Percentiles rank a stretch among this genome's conserved stretches.
Conservation (phyloP, 2,888 invertebrate species). For the Cephus nigrinus region DNA sequence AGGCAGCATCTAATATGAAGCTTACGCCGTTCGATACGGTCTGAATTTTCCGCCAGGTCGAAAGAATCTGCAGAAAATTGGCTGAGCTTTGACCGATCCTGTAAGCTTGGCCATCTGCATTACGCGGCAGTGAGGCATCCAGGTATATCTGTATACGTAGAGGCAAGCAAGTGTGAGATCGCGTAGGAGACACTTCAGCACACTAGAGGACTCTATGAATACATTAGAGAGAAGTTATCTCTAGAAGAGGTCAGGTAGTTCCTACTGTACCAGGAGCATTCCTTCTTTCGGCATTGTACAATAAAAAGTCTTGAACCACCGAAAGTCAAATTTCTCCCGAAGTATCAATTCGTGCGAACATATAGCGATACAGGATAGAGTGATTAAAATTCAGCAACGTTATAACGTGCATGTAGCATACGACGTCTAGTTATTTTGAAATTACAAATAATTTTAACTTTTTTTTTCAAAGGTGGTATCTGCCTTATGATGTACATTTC, state of each 20-base stretch:
- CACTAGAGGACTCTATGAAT: slow-evolving; percentile 23
- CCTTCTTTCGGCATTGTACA: neutral
- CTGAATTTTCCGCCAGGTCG: neutral
- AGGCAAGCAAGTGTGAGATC: neutral
- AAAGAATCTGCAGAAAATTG: slow-evolving; percentile 3
- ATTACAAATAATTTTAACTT: neutral
- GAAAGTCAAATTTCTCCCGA: neutral
- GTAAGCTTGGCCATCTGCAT: neutral
- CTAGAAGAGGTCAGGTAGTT: neutral
- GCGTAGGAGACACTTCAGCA: slow-evolving; percentile 3
- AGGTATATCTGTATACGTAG: neutral
- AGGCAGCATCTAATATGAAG: neutral
- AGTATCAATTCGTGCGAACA: neutral
- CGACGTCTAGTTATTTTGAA: neutral
- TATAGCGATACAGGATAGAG: neutral
- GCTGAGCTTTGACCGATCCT: neutral
- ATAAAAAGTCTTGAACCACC: neutral
- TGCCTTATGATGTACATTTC: neutral
- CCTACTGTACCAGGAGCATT: neutral
- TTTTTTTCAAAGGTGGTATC: neutral
- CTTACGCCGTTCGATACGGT: neutral
- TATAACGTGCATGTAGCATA: neutral
- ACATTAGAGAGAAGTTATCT: slow-evolving; percentile 14
- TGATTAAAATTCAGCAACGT: neutral
- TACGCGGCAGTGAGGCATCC: neutral